A percentile compares a stretch with the other conserved stretches of the same genome.
These are phyloP conservation scores for Sarcophilus harrisii DNA, from an alignment of 2,797 vertebrate genomes.

Conservation along the genomic window DNA sequence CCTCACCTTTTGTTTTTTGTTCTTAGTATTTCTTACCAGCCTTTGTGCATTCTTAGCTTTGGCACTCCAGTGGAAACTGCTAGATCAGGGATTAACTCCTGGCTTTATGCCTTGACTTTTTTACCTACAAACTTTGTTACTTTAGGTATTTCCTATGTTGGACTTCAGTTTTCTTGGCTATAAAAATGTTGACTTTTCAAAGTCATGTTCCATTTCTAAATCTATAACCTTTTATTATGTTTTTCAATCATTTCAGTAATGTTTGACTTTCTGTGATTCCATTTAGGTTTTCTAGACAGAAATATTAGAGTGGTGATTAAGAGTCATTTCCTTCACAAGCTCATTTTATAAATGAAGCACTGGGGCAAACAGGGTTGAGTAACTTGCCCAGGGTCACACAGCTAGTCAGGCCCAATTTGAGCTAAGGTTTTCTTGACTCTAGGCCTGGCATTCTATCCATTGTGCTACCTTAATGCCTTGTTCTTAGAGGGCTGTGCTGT, in stretches of 20 bases:
- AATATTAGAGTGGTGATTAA: background rate
- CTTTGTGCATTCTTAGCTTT: background rate
- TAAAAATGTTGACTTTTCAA: background rate
- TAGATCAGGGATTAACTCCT: background rate
- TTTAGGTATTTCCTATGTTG: background rate
- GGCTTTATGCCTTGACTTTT: background rate
- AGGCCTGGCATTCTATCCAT: background rate
- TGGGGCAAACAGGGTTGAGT: background rate
- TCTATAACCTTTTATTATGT: background rate
- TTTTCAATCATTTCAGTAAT: background rate
- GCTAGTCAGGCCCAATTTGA: background rate
- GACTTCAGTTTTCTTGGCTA: background rate
- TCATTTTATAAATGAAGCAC: background rate
- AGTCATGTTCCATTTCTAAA: background rate
- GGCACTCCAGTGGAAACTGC: background rate
- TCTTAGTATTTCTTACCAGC: background rate
- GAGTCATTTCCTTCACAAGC: background rate
- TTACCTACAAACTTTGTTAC: background rate
- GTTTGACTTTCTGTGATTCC: background rate
- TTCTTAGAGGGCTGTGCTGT: background rate
- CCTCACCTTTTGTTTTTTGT: background rate
- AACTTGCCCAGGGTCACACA: background rate
- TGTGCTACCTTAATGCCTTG: background rate
- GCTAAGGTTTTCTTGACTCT: background rate
- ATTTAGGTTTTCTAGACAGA: background rate